A percentile compares a stretch with the other conserved stretches of the same genome.
phyloP scores from a whole-genome alignment of 1,140 invertebrate genomes.

The Lordiphosa mommai region DNA sequence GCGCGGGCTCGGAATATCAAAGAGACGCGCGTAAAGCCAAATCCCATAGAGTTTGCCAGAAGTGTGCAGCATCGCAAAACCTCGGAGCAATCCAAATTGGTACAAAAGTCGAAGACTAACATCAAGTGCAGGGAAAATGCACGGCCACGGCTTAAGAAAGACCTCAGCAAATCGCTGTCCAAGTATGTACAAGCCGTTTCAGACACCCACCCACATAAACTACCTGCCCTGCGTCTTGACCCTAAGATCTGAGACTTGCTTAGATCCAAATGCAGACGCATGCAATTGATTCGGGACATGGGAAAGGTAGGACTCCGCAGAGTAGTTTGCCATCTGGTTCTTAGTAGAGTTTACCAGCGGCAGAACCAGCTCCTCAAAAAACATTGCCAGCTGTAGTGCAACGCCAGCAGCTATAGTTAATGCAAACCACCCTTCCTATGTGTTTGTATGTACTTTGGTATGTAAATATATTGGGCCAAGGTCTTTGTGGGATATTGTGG shows the following conservation, averaged over 20 bases:
- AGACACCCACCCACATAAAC: background rate
- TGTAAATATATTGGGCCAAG: conserved; percentile 4
- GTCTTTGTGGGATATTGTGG: conserved; percentile 1
- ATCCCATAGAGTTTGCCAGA: background rate
- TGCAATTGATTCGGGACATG: too few relatives aligned
- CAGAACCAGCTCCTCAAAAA: too few relatives aligned
- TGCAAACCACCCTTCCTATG: background rate
- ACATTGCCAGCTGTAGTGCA: background rate
- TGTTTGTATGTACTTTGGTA: conserved; percentile 3
- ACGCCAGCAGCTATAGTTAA: background rate
- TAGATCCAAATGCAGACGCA: too few relatives aligned
- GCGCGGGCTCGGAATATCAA: background rate
- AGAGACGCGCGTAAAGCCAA: background rate
- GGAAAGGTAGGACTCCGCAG: too few relatives aligned
- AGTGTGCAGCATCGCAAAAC: background rate
- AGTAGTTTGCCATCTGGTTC: too few relatives aligned
- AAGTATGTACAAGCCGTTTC: background rate
- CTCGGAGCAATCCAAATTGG: background rate
- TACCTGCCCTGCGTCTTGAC: too few relatives aligned
- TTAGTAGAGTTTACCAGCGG: background rate
- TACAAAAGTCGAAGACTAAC: background rate
- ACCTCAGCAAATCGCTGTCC: background rate
- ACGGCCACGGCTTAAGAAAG: background rate
- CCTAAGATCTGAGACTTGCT: too few relatives aligned
- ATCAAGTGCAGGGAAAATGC: background rate